Conservation (phyloP, 2,113 vertebrate genomes). For the Chionis minor region DNA sequence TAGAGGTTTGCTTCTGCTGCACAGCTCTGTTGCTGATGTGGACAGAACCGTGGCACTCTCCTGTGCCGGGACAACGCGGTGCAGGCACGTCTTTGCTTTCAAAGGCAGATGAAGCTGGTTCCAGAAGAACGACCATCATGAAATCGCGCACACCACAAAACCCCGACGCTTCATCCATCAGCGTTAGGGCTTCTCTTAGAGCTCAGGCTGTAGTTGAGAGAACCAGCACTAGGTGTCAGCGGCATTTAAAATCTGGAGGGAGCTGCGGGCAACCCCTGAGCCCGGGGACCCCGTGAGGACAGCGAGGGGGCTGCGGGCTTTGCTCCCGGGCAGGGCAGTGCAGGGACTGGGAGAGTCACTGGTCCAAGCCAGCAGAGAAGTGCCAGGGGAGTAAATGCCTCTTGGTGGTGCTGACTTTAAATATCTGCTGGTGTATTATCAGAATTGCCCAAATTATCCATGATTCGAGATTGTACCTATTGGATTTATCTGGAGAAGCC, state of each 20-base stretch:
- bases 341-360: background rate
- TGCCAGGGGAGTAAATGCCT: background rate
- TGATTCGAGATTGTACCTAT: rapidly evolving
- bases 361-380: background rate
- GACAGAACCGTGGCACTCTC: background rate
- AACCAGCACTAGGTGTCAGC: background rate
- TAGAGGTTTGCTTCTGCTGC: background rate
- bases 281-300: rapidly evolving
- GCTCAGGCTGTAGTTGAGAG: background rate
- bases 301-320: background rate
- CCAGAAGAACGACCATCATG: background rate
- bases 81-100: background rate
- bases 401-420: background rate
- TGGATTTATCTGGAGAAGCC: background rate
- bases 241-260: background rate
- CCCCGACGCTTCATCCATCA: background rate
- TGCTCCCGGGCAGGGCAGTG: rapidly evolving
- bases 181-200: background rate
- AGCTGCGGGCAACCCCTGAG: background rate
- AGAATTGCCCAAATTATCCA: too few relatives aligned
- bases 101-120: background rate
- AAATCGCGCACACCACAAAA: rapidly evolving
- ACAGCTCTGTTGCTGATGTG: too few relatives aligned
- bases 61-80: rapidly evolving
- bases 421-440: background rate